These are phyloP conservation scores for Spea multiplicata DNA, from an alignment of 2,113 vertebrate genomes.

Conservation along the genomic window DNA sequence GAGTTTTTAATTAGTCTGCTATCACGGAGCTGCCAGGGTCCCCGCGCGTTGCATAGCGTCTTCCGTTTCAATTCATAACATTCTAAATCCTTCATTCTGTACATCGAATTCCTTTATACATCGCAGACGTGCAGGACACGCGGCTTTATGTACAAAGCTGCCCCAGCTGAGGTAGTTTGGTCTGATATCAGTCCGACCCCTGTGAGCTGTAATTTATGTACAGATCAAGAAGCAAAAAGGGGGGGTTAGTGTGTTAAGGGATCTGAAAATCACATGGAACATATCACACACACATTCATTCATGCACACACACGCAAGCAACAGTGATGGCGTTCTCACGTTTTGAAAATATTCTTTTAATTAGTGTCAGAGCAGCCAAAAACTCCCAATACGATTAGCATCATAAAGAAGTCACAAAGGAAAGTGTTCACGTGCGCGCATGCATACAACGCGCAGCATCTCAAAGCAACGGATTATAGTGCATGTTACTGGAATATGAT, in stretches of 20 bases:
- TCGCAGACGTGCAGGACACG: background rate
- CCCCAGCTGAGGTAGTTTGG: constrained; percentile 9
- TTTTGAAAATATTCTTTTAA: too few species aligned
- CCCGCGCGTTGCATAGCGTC: too few species aligned
- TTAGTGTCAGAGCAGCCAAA: too few species aligned
- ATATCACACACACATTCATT: background rate
- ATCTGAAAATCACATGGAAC: background rate
- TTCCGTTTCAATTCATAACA: too few species aligned
- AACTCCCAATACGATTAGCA: too few species aligned
- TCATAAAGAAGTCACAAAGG: too few species aligned
- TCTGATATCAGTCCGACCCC: background rate
- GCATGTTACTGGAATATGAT: background rate
- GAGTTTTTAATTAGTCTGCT: too few species aligned
- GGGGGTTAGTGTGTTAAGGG: background rate
- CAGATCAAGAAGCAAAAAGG: too few species aligned
- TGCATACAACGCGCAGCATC: background rate
- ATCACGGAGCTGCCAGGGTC: too few species aligned
- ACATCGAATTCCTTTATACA: background rate
- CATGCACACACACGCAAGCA: background rate
- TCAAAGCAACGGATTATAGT: background rate
- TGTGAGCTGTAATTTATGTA: background rate
- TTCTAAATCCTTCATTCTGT: background rate
- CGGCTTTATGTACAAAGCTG: background rate
- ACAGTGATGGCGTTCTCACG: too few species aligned
- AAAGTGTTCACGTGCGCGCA: background rate